Evolutionary conservation across 2,113 vertebrate species (phyloP).

Genomic region (Ciconia maguari): DNA sequence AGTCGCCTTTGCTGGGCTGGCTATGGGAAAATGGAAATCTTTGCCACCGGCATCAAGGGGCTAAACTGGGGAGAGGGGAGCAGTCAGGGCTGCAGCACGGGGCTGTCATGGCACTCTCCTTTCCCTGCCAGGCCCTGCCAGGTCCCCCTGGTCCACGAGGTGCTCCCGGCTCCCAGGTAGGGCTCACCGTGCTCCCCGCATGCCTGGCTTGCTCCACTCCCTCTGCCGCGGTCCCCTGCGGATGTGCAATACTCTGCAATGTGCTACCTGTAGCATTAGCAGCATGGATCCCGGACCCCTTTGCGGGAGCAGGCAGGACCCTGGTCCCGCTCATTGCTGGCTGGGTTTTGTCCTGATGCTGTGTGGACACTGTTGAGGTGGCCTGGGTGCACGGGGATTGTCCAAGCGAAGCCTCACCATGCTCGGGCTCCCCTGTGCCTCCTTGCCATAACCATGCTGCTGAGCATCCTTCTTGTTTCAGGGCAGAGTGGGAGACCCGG

Average conservation of each 20-base stretch:
- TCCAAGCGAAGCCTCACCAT: background rate
- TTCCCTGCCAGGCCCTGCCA: constrained; percentile 71
- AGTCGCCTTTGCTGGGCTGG: background rate
- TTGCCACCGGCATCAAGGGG: background rate
- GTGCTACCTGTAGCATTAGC: background rate
- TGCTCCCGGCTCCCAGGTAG: constrained; percentile 78
- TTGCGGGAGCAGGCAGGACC: background rate
- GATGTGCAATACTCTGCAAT: background rate
- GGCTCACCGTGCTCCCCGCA: fast-evolving
- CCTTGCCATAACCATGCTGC: fast-evolving
- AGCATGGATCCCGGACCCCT: background rate
- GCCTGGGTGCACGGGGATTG: fast-evolving
- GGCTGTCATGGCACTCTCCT: background rate
- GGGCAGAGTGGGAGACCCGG: constrained; percentile 81
- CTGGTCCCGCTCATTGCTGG: background rate
- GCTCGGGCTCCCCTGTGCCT: fast-evolving
- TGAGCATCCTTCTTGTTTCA: constrained; percentile 45
- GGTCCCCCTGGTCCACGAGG: constrained; percentile 80
- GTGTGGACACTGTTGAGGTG: fast-evolving
- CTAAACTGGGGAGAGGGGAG: background rate
- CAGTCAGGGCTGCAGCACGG: fast-evolving
- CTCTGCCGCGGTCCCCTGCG: fast-evolving
- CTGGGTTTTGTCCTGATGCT: background rate
- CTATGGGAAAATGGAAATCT: fast-evolving
- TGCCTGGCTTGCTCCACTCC: fast-evolving